Percentiles rank a stretch among this genome's conserved stretches.
These are phyloP conservation scores for Poicephalus gulielmi DNA, from an alignment of 2,113 vertebrate species.

Conservation along the genomic window DNA sequence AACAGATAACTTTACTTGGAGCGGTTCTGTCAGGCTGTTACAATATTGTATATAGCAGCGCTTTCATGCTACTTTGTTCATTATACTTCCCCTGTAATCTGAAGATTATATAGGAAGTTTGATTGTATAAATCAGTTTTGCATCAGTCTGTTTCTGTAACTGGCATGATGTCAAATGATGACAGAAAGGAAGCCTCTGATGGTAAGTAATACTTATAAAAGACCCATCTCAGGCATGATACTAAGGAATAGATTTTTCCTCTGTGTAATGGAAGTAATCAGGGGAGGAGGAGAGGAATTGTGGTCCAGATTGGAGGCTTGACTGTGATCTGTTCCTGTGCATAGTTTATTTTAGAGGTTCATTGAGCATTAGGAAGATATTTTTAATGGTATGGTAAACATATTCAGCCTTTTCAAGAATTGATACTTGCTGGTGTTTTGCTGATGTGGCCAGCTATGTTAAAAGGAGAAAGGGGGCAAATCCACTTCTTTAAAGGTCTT, in stretches of 20 bases:
- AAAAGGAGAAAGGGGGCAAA: neutral
- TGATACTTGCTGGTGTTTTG: neutral
- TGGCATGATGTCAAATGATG: neutral
- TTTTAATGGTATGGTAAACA: neutral
- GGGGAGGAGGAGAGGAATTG: neutral
- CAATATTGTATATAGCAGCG: neutral
- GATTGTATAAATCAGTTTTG: neutral
- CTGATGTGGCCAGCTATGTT: neutral
- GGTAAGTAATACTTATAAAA: neutral
- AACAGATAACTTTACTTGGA: neutral
- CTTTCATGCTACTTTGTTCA: neutral
- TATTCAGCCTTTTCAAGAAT: neutral
- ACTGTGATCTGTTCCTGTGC: neutral
- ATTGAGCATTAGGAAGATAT: neutral
- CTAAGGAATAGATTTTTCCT: neutral
- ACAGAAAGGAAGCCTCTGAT: neutral
- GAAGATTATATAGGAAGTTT: neutral
- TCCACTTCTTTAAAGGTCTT: neutral
- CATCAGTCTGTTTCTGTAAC: neutral
- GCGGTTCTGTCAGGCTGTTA: neutral
- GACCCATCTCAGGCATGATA: neutral
- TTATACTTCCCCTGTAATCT: neutral
- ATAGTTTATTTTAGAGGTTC: constrained; percentile 27
- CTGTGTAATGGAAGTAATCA: neutral
- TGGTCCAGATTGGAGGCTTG: constrained; percentile 1